phyloP scores from a whole-genome alignment of 1,140 invertebrate species.

The Nasonia giraulti region DNA sequence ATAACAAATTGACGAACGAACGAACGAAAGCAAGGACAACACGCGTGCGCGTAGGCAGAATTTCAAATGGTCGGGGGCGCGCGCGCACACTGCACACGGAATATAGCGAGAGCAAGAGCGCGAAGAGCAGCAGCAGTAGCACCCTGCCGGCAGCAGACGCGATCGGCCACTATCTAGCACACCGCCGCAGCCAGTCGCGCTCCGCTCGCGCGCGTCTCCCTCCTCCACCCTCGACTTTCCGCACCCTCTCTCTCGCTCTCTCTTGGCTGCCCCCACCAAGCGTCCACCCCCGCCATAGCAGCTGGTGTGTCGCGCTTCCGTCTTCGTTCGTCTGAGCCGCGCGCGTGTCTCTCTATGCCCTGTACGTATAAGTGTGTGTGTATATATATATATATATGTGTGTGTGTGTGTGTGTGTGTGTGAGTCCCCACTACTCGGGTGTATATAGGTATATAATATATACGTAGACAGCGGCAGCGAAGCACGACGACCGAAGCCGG shows the following conservation, averaged over 20 bases:
- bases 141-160: slow-evolving; percentile 42
- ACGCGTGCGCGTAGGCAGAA: background rate
- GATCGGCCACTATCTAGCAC: slow-evolving; percentile 41
- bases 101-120: background rate
- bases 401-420: too few relatives aligned
- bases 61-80: background rate
- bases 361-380: background rate
- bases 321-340: background rate
- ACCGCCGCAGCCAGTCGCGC: background rate
- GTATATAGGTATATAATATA: too few relatives aligned
- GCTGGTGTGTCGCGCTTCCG: slow-evolving; percentile 8
- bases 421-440: too few relatives aligned
- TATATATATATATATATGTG: too few relatives aligned
- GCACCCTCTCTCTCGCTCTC: background rate
- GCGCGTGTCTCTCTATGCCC: background rate
- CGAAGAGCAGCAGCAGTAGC: background rate
- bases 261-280: background rate
- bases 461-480: background rate
- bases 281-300: slow-evolving; percentile 6
- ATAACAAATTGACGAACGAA: background rate
- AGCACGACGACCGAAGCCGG: slow-evolving; percentile 10
- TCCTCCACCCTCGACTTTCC: background rate
- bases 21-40: background rate
- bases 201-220: background rate
- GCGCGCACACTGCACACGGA: background rate